Evolutionary conservation across 2,113 vertebrate genomes (phyloP).

Genomic region (Trinectes maculatus): DNA sequence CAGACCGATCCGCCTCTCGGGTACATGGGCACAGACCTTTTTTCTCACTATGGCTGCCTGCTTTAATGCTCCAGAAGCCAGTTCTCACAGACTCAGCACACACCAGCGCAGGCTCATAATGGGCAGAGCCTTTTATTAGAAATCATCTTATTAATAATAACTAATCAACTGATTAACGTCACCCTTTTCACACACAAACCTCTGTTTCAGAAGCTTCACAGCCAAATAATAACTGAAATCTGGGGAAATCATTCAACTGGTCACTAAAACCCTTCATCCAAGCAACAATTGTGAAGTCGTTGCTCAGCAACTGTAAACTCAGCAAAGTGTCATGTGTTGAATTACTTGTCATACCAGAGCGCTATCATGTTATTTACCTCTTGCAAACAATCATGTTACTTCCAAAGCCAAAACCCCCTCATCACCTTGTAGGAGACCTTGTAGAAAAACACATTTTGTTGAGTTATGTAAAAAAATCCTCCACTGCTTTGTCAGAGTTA

Average conservation of each 20-base stretch:
- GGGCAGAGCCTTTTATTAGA: not conserved
- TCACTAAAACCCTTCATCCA: not conserved
- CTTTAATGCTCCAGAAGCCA: constrained; percentile 43
- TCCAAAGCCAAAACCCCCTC: not conserved
- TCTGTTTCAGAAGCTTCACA: too few species aligned
- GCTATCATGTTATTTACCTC: too few species aligned
- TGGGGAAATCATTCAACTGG: not conserved
- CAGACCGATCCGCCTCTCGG: constrained; percentile 32
- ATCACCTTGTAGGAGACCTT: too few species aligned
- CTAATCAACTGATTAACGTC: not conserved
- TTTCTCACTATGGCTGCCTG: constrained; percentile 29
- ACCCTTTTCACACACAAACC: not conserved
- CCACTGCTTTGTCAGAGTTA: too few species aligned
- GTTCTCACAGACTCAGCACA: constrained; percentile 15
- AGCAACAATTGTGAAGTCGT: not conserved
- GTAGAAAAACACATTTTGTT: too few species aligned
- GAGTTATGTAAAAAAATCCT: too few species aligned
- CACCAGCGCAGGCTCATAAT: not conserved
- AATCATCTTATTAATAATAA: not conserved
- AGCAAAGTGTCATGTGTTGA: not conserved
- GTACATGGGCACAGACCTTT: constrained; percentile 29
- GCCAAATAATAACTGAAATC: too few species aligned
- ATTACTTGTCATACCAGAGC: too few species aligned
- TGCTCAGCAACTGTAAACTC: not conserved
- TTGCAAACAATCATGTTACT: too few species aligned